phyloP scores from a whole-genome alignment of 1,140 invertebrate species.

The Ctenoplectra terminalis region DNA sequence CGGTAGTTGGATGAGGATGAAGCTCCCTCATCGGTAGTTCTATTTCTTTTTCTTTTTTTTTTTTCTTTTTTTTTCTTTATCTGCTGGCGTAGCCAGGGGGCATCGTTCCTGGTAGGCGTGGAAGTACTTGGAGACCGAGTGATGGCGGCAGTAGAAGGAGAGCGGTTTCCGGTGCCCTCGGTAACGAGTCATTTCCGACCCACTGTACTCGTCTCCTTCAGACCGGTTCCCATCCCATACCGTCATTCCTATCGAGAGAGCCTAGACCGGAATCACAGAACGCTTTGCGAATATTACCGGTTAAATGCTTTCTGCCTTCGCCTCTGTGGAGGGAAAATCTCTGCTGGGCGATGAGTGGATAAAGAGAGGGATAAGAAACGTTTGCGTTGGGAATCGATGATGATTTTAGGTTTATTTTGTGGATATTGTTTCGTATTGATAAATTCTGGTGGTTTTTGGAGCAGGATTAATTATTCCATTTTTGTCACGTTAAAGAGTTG shows the following conservation, averaged over 20 bases:
- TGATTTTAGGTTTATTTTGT: neutral
- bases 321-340: conserved; percentile 2
- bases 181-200: conserved; percentile 80
- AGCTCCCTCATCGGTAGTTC: neutral
- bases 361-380: conserved; percentile 1
- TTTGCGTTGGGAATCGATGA: conserved; percentile 4
- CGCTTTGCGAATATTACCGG: conserved; percentile 64
- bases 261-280: conserved; percentile 58
- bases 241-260: conserved; percentile 24
- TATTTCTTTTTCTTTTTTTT: neutral
- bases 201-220: conserved; percentile 58
- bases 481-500: no score
- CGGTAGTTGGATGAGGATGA: conserved; percentile 22
- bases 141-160: conserved; percentile 67
- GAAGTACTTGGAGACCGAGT: conserved; percentile 13
- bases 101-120: conserved; percentile 40
- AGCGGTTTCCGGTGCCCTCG: conserved; percentile 76
- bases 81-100: conserved; percentile 21
- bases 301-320: conserved; percentile 65
- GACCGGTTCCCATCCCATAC: conserved; percentile 30
- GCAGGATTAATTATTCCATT: neutral
- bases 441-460: neutral
- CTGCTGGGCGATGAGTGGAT: neutral
- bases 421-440: neutral
- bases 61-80: neutral